A percentile compares a stretch with the other conserved stretches of the same genome.
Conservation (phyloP, 1,140 invertebrate species). For the Drosophila simulans region DNA sequence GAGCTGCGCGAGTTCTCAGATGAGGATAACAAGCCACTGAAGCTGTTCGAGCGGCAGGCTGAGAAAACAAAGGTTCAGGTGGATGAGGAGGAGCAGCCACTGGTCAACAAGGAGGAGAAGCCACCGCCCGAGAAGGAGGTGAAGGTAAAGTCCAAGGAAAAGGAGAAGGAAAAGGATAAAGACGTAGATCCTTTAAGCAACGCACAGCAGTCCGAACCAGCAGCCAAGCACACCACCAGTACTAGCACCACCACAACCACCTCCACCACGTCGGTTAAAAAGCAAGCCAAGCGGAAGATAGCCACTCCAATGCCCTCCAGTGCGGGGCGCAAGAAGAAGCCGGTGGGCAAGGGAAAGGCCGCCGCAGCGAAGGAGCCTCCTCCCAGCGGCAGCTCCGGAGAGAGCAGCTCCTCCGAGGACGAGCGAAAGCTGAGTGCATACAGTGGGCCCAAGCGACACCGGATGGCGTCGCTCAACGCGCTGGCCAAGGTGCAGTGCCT, state of each 20-base stretch:
- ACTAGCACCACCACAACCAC: background rate
- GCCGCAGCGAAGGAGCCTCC: constrained; percentile 9
- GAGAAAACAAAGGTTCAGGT: constrained; percentile 14
- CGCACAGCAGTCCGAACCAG: constrained; percentile 23
- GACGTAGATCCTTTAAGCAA: constrained; percentile 14
- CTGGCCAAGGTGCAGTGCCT: constrained; percentile 96
- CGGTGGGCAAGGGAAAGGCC: constrained; percentile 10
- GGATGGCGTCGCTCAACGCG: constrained; percentile 95
- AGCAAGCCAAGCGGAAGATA: constrained; percentile 52
- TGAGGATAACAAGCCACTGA: constrained; percentile 76
- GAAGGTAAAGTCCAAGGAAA: background rate
- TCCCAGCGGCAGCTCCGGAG: constrained; percentile 42
- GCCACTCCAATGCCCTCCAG: constrained; percentile 36
- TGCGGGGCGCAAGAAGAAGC: constrained; percentile 36
- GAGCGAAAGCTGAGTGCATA: constrained; percentile 72
- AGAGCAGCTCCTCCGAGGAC: constrained; percentile 73
- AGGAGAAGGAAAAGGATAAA: constrained; percentile 9
- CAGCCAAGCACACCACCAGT: background rate
- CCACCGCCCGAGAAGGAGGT: background rate
- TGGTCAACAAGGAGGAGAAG: constrained; percentile 14
- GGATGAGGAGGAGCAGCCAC: background rate
- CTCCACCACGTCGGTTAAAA: constrained; percentile 32
- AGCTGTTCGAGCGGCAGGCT: constrained; percentile 28
- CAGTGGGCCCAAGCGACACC: constrained; percentile 90
- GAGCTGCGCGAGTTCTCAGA: constrained; percentile 78